Evolutionary conservation across 1,140 invertebrate species (phyloP), one percentile per base, ranked within the genome.

Genomic region (Contarinia nasturtii): DNA sequence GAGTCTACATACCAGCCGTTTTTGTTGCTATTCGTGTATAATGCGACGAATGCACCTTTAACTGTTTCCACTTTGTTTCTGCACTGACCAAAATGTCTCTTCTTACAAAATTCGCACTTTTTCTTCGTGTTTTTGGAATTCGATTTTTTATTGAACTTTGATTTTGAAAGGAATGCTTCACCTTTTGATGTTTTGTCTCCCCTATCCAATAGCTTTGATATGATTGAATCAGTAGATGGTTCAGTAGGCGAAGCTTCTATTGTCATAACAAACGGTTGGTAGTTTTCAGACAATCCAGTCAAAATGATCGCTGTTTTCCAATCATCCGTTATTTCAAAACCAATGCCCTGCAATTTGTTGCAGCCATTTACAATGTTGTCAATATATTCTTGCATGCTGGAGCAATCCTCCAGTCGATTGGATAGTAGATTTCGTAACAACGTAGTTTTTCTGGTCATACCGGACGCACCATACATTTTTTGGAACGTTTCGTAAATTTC

Each of bases 241-340:
- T 27, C n/a, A 7, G 22, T 43, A 7, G 44, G 40, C 15, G 53
- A 55, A 50, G 53, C 50, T 48, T 57, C 58, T 15, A 64, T 53
- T 5, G 50, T 58, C 59, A 64, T 63, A 10, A 64, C 58, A 56
- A 64, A 60, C 1, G 62, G 61, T 20, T 38, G 33, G 52, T 47
- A 65, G 45, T 54, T 52, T 43, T 61, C 55, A 12, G 58, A 46
- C 20, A 64, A 52, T 20, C 61, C 63, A 0, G 60, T 55, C 21
- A 64, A 49, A 14, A 64, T 20, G 8, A 64, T 44, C 3, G 57
- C 49, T 27, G 55, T 60, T 19, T 62, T 54, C 57, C 55, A 63
- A 44, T 66, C 56, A 41, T 63, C 59, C 18, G 17, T 37, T 2
- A 52, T 33, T 17, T 47, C 34, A 33, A 52, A 48, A 17, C 22